Conservation (phyloP, 2,888 invertebrate species). For the Hesperia comma region DNA sequence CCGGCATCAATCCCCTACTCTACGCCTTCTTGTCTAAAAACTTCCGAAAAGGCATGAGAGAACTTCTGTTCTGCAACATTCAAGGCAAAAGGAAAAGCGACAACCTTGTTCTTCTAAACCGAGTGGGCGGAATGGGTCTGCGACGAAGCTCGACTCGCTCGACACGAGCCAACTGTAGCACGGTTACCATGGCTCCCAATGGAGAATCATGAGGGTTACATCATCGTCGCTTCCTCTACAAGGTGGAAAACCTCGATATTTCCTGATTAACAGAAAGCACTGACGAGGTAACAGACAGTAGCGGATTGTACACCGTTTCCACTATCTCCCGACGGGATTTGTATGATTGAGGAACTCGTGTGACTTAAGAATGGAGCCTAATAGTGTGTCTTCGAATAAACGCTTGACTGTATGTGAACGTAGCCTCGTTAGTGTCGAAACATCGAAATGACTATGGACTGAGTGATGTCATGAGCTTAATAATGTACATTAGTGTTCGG, state of each 20-base stretch:
- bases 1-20: slow-evolving; percentile 94
- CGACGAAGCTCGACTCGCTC: slow-evolving; percentile 80
- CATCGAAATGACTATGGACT: slow-evolving; percentile 42
- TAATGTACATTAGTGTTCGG: slow-evolving; percentile 41
- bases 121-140: slow-evolving; percentile 70
- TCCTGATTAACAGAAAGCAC: slow-evolving; percentile 82
- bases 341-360: slow-evolving; percentile 43
- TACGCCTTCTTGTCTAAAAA: slow-evolving; percentile 94
- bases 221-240: slow-evolving; percentile 71
- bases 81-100: slow-evolving; percentile 70
- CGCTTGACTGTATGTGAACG: neutral
- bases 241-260: slow-evolving; percentile 72
- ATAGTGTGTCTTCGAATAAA: slow-evolving; percentile 3
- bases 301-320: slow-evolving; percentile 71
- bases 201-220: slow-evolving; percentile 78
- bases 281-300: slow-evolving; percentile 77
- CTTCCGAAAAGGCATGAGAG: slow-evolving; percentile 93
- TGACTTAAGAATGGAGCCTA: neutral
- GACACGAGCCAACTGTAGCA: slow-evolving; percentile 82
- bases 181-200: slow-evolving; percentile 79
- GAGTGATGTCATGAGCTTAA: slow-evolving; percentile 66
- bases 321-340: slow-evolving; percentile 69
- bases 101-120: slow-evolving; percentile 73
- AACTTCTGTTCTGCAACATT: slow-evolving; percentile 87
- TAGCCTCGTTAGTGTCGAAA: slow-evolving; percentile 22